Conservation (phyloP, 1,140 invertebrate genomes). For the Arion vulgaris region DNA sequence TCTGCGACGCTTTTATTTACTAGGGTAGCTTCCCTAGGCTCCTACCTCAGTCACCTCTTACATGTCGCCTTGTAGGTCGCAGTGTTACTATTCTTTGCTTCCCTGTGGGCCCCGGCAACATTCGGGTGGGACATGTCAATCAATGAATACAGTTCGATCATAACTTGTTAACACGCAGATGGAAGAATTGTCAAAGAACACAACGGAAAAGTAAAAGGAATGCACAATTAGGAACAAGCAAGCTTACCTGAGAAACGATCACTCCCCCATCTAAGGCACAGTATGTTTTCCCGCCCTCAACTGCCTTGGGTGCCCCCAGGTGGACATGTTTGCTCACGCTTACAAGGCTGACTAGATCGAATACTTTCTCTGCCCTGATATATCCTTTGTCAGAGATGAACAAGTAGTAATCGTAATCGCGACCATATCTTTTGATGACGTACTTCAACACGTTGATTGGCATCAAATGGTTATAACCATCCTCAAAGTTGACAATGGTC, state of each 20-base stretch:
- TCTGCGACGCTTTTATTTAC: too few relatives aligned
- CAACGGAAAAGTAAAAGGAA: too few relatives aligned
- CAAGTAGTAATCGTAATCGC: constrained; percentile 93
- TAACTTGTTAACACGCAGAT: too few relatives aligned
- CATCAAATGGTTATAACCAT: constrained; percentile 65
- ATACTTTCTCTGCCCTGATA: constrained; percentile 82
- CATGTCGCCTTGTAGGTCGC: too few relatives aligned
- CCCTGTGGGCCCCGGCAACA: too few relatives aligned
- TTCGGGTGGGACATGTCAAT: too few relatives aligned
- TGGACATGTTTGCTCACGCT: constrained; percentile 88
- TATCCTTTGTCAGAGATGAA: constrained; percentile 87
- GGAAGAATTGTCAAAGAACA: too few relatives aligned
- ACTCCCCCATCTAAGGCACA: constrained; percentile 65
- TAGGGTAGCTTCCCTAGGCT: too few relatives aligned
- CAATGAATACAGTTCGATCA: too few relatives aligned
- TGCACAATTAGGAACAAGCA: too few relatives aligned
- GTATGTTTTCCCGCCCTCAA: constrained; percentile 57
- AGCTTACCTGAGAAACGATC: constrained; percentile 65
- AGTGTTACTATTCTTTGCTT: too few relatives aligned
- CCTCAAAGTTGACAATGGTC: constrained; percentile 69
- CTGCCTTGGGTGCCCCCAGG: constrained; percentile 75
- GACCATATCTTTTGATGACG: constrained; percentile 87
- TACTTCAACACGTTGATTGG: constrained; percentile 85
- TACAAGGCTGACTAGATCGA: constrained; percentile 81
- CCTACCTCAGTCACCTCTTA: too few relatives aligned